Conservation (phyloP, 2,888 invertebrate species). For the Limnephilus auricula region DNA sequence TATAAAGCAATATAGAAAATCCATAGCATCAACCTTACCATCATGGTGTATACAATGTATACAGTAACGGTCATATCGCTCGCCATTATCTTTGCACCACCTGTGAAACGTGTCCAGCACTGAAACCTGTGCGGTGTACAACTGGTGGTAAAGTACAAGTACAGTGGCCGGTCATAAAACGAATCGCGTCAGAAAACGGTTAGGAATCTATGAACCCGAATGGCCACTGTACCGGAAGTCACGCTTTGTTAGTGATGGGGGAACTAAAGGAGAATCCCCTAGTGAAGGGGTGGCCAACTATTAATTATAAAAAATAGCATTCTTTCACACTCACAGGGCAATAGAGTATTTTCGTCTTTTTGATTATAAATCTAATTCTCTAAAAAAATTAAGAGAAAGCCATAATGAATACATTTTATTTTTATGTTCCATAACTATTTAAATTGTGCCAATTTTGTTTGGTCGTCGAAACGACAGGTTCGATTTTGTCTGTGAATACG, state of each 20-base stretch:
- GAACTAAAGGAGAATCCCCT: background rate
- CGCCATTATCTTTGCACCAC: slow-evolving; percentile 4
- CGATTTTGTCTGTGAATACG: too few species aligned
- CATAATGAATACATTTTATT: too few species aligned
- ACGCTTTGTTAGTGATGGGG: slow-evolving; percentile 35
- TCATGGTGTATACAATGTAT: background rate
- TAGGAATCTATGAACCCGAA: slow-evolving; percentile 4
- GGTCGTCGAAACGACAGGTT: background rate
- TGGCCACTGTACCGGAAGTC: slow-evolving; percentile 31
- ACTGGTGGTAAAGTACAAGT: background rate
- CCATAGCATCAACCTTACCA: background rate
- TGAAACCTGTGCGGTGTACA: background rate
- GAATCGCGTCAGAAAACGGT: slow-evolving; percentile 36
- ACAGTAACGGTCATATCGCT: slow-evolving; percentile 14
- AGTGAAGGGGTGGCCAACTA: background rate
- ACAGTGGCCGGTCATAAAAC: background rate
- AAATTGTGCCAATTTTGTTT: too few species aligned
- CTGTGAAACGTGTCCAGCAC: slow-evolving; percentile 16
- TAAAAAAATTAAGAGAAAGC: too few species aligned
- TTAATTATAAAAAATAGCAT: background rate
- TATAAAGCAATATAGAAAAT: background rate
- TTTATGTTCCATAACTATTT: too few species aligned
- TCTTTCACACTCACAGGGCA: background rate
- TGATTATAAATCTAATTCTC: too few species aligned
- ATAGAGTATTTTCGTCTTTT: too few species aligned